phyloP scores from a whole-genome alignment of 2,797 vertebrate genomes.

The Aythya fuligula region DNA sequence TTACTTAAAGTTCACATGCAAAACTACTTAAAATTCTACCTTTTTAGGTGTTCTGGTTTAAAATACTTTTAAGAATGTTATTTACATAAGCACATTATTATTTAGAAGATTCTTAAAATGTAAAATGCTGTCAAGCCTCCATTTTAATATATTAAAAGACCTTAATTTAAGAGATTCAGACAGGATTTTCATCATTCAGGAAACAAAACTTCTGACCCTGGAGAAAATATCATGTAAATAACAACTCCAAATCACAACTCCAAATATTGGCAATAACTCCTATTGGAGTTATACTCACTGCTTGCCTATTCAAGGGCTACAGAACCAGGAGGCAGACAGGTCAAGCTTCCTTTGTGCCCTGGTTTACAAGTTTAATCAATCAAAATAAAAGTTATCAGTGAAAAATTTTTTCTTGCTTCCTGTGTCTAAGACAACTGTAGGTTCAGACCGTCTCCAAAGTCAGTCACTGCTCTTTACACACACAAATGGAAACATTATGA shows the following conservation, averaged over 20 bases:
- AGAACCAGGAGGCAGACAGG: background rate
- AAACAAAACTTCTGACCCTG: background rate
- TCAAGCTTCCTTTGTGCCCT: background rate
- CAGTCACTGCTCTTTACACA: background rate
- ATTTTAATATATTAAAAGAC: background rate
- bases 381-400: background rate
- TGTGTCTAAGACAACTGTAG: background rate
- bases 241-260: background rate
- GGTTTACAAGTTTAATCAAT: background rate
- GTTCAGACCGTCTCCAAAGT: background rate
- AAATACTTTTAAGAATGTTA: background rate
- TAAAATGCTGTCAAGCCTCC: background rate
- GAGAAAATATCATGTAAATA: background rate
- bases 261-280: no score
- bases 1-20: background rate
- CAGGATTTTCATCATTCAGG: background rate
- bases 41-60: background rate
- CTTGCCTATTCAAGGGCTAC: background rate
- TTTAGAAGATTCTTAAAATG: background rate
- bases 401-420: background rate
- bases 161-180: background rate
- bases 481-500: background rate
- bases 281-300: background rate
- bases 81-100: background rate
- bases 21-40: background rate